Base-by-base conservation (phyloP, 2,888 invertebrate species). In the Acrocyrtus sp. region DNA sequence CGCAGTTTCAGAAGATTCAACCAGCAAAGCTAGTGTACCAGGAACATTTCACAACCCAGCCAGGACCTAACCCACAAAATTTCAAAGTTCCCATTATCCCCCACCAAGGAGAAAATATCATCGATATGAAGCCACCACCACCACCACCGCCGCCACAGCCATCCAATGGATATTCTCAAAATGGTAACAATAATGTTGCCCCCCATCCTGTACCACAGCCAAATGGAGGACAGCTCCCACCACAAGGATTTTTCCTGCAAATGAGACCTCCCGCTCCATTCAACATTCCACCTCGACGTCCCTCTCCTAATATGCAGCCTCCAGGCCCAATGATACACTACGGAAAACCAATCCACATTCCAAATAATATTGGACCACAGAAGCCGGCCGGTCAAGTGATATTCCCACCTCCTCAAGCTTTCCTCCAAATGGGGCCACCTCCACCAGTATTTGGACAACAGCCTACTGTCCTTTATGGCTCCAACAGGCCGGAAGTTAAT, bases 1-100 rank as follows among this genome's bases (percentile, higher is more conserved):
- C 67, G 1, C 56, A 74, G 39, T 72, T 77, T 24, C 76, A 78
- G 39, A 62, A 74, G 24, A 69, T 80, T 24, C 75, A 76, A 53
- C 80, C 75, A 17, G 80, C 78, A 0, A 72, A 78, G 43, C 60
- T 81, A 8, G 75, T 80, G 0, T 80, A 81, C 27, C 81, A 81
- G 22, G 81, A 81, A 29, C 81, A 81, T 62, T 75, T 75, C 21
- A 56, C 74, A 15, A 57, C 66, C 34, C 22, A 29, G 8, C 45
- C 61, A 6, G 63, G 61, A 24, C 50, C 62, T 1, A 22, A 63
- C 12, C 76, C 73, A 21, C 78, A 78, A 26, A 78, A 78, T 39
- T 74, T 74, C 10, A 76, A 78, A 53, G 48, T 78, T 17, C 78
- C 78, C 6, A 76, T 78, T 34, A 57, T 78, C 17, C 50, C 73